Evolutionary conservation across 2,797 vertebrate genomes (phyloP), one percentile per base, ranked within the genome.

Genomic region (Microhierax caerulescens): DNA sequence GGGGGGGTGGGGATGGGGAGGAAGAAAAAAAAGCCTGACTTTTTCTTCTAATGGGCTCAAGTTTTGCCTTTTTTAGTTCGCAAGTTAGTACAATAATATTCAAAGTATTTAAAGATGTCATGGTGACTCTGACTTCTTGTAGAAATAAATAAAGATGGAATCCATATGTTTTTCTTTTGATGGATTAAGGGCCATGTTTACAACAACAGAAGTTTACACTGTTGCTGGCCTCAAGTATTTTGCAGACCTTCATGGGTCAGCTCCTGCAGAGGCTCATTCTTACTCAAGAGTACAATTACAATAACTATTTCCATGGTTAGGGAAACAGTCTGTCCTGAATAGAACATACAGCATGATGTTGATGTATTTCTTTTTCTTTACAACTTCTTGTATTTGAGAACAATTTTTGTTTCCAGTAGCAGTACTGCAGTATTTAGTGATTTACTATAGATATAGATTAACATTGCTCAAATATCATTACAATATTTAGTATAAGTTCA

Each of bases 191-290:
- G 74, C 83, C 53, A 95, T 96, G 97, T 97, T 97, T 97, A 93
- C 93, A 95, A 90, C 96, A 95, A 97, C 95, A 95, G 82, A 94
- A 97, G 94, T 96, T 97, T 97, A 97, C 94, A 85, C 92, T 97
- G 70, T 85, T 88, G 85, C 88, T 97, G 93, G 85, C 94, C 93
- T 95, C 83, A 76, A 95, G 77, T 95, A 88, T 94, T 94, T 80
- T 93, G 77, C 67, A 94, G 94, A 84, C 39, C 36, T 95, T 93
- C 67, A 54, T 95, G 94, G 94, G 93, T 96, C 95, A 96, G 95
- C 80, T 97, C 90, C 94, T 95, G 96, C 93, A 91, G 87, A 95
- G 96, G 60, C 93, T 96, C 53, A n/a, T 80, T 94, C 93, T 83
- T 95, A 80, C 91, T 94, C 84, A 77, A 85, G 92, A 96, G 87